These are phyloP conservation scores for Volucella inanis DNA, from an alignment of 2,888 invertebrate genomes.

Conservation along the genomic window DNA sequence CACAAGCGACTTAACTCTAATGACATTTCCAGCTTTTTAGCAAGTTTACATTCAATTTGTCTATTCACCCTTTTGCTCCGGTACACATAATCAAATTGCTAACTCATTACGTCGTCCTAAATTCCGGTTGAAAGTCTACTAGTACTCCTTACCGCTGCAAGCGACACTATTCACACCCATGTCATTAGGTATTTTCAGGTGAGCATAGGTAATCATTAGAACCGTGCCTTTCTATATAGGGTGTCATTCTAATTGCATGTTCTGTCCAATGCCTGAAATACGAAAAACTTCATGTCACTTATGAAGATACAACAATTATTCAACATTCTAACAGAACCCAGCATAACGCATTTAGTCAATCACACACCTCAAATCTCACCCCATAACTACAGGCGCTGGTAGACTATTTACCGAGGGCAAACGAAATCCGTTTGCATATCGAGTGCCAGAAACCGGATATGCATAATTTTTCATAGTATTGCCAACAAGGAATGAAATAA, in stretches of 20 bases:
- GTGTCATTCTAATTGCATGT: constrained; percentile 71
- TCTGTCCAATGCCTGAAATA: constrained; percentile 49
- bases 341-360: constrained; percentile 34
- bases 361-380: background rate
- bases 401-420: background rate
- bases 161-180: constrained; percentile 59
- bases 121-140: constrained; percentile 39
- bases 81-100: constrained; percentile 7
- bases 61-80: too few relatives aligned
- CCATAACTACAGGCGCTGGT: background rate
- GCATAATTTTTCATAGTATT: constrained; percentile 50
- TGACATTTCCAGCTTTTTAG: too few relatives aligned
- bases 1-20: too few relatives aligned
- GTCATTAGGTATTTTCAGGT: constrained; percentile 58
- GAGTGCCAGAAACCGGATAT: constrained; percentile 58
- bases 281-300: constrained; percentile 51
- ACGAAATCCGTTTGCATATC: constrained; percentile 69
- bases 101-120: constrained; percentile 33
- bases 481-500: constrained; percentile 14
- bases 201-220: constrained; percentile 36
- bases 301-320: constrained; percentile 9
- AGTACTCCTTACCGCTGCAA: constrained; percentile 14
- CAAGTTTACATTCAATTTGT: too few relatives aligned
- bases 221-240: constrained; percentile 43
- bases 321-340: constrained; percentile 2